These are phyloP conservation scores for Drosophila tsacasi DNA, from an alignment of 1,140 invertebrate genomes.

Conservation along the genomic window DNA sequence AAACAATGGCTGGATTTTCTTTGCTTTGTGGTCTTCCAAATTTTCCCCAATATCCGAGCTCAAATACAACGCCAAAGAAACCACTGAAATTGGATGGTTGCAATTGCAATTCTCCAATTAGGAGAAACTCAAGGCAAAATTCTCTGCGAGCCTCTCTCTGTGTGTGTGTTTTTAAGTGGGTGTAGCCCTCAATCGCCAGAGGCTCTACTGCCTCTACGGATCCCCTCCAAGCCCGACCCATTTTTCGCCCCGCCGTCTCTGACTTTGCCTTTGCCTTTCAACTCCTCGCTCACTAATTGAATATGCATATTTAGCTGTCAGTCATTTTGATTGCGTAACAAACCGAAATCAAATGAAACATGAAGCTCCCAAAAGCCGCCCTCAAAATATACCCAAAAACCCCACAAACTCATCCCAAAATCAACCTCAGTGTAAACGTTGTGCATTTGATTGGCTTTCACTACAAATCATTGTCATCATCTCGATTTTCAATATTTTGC, in stretches of 20 bases:
- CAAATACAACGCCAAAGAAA: constrained; percentile 11
- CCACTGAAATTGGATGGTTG: constrained; percentile 15
- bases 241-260: neutral
- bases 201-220: neutral
- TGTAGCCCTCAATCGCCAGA: constrained; percentile 13
- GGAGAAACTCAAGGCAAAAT: constrained; percentile 35
- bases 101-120: constrained; percentile 31
- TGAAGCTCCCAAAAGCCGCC: constrained; percentile 23
- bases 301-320: constrained; percentile 62
- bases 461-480: constrained; percentile 43
- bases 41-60: neutral
- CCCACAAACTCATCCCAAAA: too few species aligned
- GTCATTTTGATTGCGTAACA: constrained; percentile 54
- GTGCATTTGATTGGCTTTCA: constrained; percentile 35
- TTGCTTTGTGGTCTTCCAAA: constrained; percentile 7
- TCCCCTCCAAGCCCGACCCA: neutral
- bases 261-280: constrained; percentile 37
- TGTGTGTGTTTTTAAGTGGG: neutral
- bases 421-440: constrained; percentile 15
- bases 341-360: constrained; percentile 50
- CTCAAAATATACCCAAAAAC: neutral
- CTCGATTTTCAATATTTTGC: constrained; percentile 31
- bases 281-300: constrained; percentile 49
- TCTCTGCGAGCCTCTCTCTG: constrained; percentile 2
- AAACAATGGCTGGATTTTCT: neutral